Evolutionary conservation across 2,888 invertebrate genomes (phyloP), one percentile per base, ranked within the genome.

Genomic region (Athetis lepigone): DNA sequence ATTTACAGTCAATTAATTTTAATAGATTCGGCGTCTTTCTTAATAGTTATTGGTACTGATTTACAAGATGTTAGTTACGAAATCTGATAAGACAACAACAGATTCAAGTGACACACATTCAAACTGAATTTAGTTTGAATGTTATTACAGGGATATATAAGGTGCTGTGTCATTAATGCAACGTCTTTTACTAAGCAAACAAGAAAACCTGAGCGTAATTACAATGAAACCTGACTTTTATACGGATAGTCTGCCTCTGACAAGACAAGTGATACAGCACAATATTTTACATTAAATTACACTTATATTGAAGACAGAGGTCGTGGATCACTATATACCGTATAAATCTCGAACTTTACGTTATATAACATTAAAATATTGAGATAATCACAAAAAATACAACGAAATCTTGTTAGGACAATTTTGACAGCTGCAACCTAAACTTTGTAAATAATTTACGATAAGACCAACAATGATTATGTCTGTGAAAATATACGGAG

Each of bases 351-450:
- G 18, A 56, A 50, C 70, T 70, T 65, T 63, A 18, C 25, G 65
- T 80, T 77, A 76, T 64, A 69, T 78, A 77, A 77, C 65, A 59
- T 43, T 8, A 65, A 57, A 75, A 63, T 56, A 79, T 40, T 42
- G 19, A 45, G 67, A 56, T 77, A 77, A 73, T 75, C 67, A 46
- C 45, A 43, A 70, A 77, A 83, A 79, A 82, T 80, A 81, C 62
- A 69, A 46, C 55, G 71, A 82, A 83, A 85, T 86, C 81, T 81
- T 83, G 77, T 64, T 70, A 70, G 51, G 66, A 70, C 50, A 83
- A 85, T 70, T 87, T 86, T 92, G 92, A 92, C 92, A 91, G 90
- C 86, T 90, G 91, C 87, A 85, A 83, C 83, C 76, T 63, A 67
- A 81, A 79, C 83, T 88, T 88, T 77, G 61, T 75, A 67, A 73